These are phyloP conservation scores for Stegastes partitus DNA, from an alignment of 2,113 vertebrate species.

Conservation along the genomic window DNA sequence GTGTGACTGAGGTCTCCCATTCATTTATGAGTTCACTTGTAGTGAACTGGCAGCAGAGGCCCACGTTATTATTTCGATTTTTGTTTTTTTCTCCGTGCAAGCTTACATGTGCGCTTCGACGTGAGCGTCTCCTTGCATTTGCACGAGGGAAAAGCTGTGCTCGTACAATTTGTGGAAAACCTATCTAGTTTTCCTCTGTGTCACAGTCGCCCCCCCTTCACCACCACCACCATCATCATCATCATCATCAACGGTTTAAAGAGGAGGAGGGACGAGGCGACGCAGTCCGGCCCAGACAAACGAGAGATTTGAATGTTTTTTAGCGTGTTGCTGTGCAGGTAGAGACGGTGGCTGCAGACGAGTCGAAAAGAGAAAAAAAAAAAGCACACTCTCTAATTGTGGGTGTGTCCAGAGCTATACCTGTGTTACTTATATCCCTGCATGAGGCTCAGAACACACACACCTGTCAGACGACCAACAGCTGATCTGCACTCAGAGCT, in stretches of 20 bases:
- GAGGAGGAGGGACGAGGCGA: slow-evolving; percentile 25
- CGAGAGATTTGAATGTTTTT: neutral
- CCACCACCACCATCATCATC: no score
- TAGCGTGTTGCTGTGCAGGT: slow-evolving; percentile 7
- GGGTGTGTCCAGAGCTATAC: slow-evolving; percentile 75
- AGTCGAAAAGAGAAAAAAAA: slow-evolving; percentile 2
- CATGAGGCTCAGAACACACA: slow-evolving; percentile 48
- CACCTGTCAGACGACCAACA: slow-evolving; percentile 67
- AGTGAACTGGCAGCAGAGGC: slow-evolving; percentile 38
- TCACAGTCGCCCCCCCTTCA: slow-evolving; percentile 65
- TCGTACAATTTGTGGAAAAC: slow-evolving; percentile 72
- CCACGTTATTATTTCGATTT: slow-evolving; percentile 34
- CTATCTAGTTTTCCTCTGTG: slow-evolving; percentile 82
- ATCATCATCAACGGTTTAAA: neutral
- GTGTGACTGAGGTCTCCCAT: slow-evolving; percentile 25
- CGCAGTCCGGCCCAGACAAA: slow-evolving; percentile 28
- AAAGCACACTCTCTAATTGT: slow-evolving; percentile 54
- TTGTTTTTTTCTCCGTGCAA: neutral
- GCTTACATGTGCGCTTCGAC: neutral
- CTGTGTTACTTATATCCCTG: slow-evolving; percentile 70
- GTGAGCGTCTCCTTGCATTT: slow-evolving; percentile 5
- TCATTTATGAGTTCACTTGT: slow-evolving; percentile 31
- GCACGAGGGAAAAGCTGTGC: slow-evolving; percentile 25
- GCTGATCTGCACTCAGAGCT: slow-evolving; percentile 47
- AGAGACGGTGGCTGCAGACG: neutral